Evolutionary conservation across 2,888 invertebrate species (phyloP).

Genomic region (Microchrysa polita): DNA sequence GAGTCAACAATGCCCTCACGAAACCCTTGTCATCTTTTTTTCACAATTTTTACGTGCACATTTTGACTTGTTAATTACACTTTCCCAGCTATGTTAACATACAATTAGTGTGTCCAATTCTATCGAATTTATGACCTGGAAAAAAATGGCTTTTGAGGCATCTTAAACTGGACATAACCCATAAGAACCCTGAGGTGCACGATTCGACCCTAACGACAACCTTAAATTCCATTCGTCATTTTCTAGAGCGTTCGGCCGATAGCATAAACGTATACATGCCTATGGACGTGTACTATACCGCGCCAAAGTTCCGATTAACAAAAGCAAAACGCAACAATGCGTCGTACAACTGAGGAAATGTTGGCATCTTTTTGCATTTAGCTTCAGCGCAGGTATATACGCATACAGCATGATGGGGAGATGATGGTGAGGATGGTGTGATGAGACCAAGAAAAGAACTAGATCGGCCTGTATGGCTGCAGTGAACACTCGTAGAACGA

Average conservation of each 20-base stretch:
- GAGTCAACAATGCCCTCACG: neutral
- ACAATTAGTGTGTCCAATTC: slow-evolving; percentile 22
- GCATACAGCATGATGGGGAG: too few species aligned
- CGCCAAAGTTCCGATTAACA: slow-evolving; percentile 29
- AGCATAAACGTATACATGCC: too few species aligned
- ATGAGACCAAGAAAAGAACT: neutral
- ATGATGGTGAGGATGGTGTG: too few species aligned
- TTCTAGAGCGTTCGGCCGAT: slow-evolving; percentile 11
- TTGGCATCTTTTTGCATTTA: neutral
- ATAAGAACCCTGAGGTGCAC: slow-evolving; percentile 33
- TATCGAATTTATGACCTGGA: slow-evolving; percentile 29
- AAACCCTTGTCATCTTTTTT: too few species aligned
- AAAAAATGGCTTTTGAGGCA: slow-evolving; percentile 24
- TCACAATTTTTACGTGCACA: neutral
- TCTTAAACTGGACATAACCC: slow-evolving; percentile 20
- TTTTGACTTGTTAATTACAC: slow-evolving; percentile 34
- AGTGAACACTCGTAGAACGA: slow-evolving; percentile 10
- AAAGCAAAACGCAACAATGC: neutral
- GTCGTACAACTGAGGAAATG: slow-evolving; percentile 15
- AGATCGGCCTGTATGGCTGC: slow-evolving; percentile 18
- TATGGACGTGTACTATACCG: slow-evolving; percentile 2
- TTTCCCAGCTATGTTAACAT: slow-evolving; percentile 20
- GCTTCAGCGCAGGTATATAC: too few species aligned
- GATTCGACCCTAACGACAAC: slow-evolving; percentile 42
- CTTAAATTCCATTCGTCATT: slow-evolving; percentile 21